Evolutionary conservation across 2,888 invertebrate species (phyloP), one percentile per base, ranked within the genome.

Genomic region (Eupithecia pulchellata): DNA sequence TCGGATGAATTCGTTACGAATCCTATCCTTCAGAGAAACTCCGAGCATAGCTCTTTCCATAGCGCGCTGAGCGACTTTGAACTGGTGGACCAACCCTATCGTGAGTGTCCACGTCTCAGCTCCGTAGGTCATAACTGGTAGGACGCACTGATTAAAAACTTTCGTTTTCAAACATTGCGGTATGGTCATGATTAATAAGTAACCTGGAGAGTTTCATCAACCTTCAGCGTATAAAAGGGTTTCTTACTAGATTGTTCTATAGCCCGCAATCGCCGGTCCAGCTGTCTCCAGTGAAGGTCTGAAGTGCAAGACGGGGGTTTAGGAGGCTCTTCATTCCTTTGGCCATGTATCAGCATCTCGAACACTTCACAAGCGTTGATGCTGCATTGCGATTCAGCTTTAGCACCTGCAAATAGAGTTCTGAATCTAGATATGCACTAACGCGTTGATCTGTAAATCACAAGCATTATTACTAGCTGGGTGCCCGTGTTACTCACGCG

Each of bases 221-320:
- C 39, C 3, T 17, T 17, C 17, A 17, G 4, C 14, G 17, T 47
- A 9, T 9, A 4, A 13, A 57, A 29, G 6, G 17, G 29, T 60
- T 30, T 65, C 66, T 64, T 64, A 96, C 97, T 95, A 79, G 97
- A 95, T 85, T 97, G 96, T 87, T 97, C 97, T 70, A 97, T 95
- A 9, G 96, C 96, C 71, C 96, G 89, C 29, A 97, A 86, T 71
- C 96, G 88, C 57, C 96, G 92, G 75, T 97, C 97, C 62, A 97
- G 85, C 77, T 95, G 94, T 61, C 94, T 85, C 87, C 95, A 91
- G 71, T 94, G 92, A 3, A 91, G 80, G 69, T 95, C 92, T 67
- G 84, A 82, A 20, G 86, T 82, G 73, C 94, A 94, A 1, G 84
- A 84, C 14, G 57, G 62, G 25, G 67, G 82, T 25, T 83, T 78